Base-by-base conservation (phyloP, 2,113 vertebrate genomes). In the Cochlearius cochlearius region DNA sequence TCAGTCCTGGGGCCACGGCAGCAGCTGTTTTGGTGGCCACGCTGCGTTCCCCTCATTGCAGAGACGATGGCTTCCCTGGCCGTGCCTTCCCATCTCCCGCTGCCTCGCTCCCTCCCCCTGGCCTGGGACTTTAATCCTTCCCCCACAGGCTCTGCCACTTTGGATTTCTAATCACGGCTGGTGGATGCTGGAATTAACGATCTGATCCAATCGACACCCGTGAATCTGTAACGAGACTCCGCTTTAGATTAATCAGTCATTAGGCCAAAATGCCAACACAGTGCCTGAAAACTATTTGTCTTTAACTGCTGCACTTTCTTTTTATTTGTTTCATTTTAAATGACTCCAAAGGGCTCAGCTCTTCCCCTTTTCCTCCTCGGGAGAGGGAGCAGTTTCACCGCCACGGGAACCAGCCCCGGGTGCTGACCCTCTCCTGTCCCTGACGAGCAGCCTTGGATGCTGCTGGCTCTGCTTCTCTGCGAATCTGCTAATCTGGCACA, bases 211-310 rank as follows among this genome's bases (percentile, higher is more conserved):
- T 94, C 53, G 38, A 94, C 90, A 71, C 66, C 92, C 16, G 7
- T 74, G 91, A 94, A 94, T 91, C 86, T 0, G 2, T 97, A 96
- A 96, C 14, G 13, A 97, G 95, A 72, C 71, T 92, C 89, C 21
- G 4, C 77, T 95, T 96, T 64, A 82, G 92, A 91, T 82, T 92
- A 94, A 95, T 97, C 89, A 89, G 80, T 87, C 97, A 95, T 95
- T 95, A 92, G 92, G 84, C 80, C 94, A 94, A 91, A 97, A 94
- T 85, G 89, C 94, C 97, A 95, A 30, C 84, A 18, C 10, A 8
- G 59, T 63, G 84, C 77, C 56, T 76, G 81, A 79, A 92, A 95
- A 95, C 58, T 87, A 78, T 94, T 92, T 94, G 74, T 95, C 96
- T 92, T 94, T 62, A 56, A 56, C 73, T 45, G 71, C 43, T 0